Percentiles rank a stretch among this genome's conserved stretches.
phyloP scores from a whole-genome alignment of 2,797 vertebrate genomes.

The Iguana delicatissima region DNA sequence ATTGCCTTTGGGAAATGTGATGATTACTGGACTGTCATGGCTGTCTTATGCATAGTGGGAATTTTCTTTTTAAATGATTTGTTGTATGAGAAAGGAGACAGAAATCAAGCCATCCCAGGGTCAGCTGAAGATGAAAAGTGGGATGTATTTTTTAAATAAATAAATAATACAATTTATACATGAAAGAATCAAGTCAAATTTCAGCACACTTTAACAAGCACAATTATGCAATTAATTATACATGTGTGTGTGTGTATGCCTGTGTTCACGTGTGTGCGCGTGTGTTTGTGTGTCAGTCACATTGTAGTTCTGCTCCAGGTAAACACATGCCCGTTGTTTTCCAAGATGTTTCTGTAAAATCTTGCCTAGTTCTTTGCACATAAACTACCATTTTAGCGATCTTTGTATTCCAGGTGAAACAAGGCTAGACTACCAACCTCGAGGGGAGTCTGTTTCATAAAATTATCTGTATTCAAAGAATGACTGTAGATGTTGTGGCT shows the following conservation, averaged over 20 bases:
- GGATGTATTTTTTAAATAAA: background rate
- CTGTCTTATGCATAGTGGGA: no score
- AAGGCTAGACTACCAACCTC: constrained; percentile 72
- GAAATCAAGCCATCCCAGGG: background rate
- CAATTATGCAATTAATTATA: constrained; percentile 49
- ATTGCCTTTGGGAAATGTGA: no score
- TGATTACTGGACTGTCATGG: no score
- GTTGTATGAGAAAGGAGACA: background rate
- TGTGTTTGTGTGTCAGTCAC: no score
- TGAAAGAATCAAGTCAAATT: constrained; percentile 60
- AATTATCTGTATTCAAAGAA: constrained; percentile 79
- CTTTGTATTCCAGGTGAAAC: constrained; percentile 76
- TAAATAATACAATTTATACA: constrained; percentile 32
- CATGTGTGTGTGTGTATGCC: background rate
- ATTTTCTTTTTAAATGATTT: no score
- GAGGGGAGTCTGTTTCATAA: constrained; percentile 51
- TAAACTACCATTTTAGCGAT: constrained; percentile 75
- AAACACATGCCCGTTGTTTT: constrained; percentile 57
- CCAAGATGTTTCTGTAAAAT: constrained; percentile 68
- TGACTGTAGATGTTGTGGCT: constrained; percentile 77
- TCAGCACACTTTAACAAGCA: constrained; percentile 15
- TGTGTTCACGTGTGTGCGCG: background rate
- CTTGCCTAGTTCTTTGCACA: constrained; percentile 67
- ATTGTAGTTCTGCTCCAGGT: constrained; percentile 4
- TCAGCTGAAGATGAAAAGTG: background rate